phyloP scores from a whole-genome alignment of 2,797 vertebrate species.

The Petrocephalus schoutedeni region DNA sequence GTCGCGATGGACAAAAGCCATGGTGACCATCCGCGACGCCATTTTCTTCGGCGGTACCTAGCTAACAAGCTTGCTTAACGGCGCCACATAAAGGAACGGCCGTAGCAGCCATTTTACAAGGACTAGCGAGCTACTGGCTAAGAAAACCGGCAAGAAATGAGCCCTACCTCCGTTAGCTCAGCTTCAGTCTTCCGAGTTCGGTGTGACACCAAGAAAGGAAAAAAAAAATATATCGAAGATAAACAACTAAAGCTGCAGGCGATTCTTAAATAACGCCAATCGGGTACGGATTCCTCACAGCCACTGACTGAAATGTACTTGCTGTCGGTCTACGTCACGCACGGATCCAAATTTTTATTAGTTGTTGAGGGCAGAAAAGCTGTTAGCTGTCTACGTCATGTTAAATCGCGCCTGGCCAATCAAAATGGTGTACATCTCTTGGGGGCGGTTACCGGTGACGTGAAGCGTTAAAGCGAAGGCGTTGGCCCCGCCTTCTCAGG shows the following conservation, averaged over 20 bases:
- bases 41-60: constrained; percentile 17
- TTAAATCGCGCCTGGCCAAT: background rate
- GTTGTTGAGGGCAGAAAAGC: background rate
- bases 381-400: background rate
- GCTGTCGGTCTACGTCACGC: constrained; percentile 27
- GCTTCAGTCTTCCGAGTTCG: constrained; percentile 57
- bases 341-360: constrained; percentile 21
- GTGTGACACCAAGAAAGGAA: constrained; percentile 37
- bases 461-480: background rate
- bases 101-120: constrained; percentile 26
- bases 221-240: constrained; percentile 36
- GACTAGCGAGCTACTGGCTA: background rate
- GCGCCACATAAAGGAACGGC: constrained; percentile 14
- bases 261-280: background rate
- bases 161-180: constrained; percentile 66
- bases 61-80: background rate
- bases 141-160: background rate
- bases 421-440: background rate
- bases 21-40: constrained; percentile 17
- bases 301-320: constrained; percentile 24
- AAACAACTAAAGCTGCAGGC: background rate
- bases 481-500: background rate
- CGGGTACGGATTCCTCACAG: constrained; percentile 5
- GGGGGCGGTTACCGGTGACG: background rate
- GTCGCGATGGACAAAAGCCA: constrained; percentile 17